Evolutionary conservation across 2,888 invertebrate species (phyloP), one percentile per base, ranked within the genome.

Genomic region (Hemistola chrysoprasaria): DNA sequence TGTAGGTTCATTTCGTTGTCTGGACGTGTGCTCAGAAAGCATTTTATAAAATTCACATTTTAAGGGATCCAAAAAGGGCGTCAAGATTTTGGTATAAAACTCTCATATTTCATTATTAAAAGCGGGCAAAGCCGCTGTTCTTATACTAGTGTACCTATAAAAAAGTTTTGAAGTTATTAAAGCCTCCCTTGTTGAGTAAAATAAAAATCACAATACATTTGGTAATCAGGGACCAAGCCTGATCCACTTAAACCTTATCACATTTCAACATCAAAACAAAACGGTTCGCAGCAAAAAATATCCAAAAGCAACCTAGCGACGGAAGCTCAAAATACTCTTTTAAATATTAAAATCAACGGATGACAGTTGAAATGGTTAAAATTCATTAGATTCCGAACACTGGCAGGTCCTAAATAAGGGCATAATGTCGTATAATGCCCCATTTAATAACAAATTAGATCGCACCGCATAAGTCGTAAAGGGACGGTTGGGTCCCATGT

Each of bases 401-500:
- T 47, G 28, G 47, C 58, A 55, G 65, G 59, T 61, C 60, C 71
- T 65, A 62, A 74, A 75, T 72, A 76, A 70, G 70, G 69, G 65
- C 67, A 78, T 82, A 82, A 86, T 78, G 75, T 71, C 71, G 65
- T 66, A 78, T 82, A 82, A 86, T 78, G 75, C 72, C 71, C 80
- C 75, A 86, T 85, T 86, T 85, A 84, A 75, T 84, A 84, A 79
- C 81, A 84, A 88, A 87, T 85, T 87, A 84, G 83, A 77, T 75
- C 70, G 64, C 65, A 51, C 70, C 62, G 70, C 62, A 66, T 77
- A 76, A 74, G 72, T 77, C 16, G 16, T 46, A 40, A 22, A 28
- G 16, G 16, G 16, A 16, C 16, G 47, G 39, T 20, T 29, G 31
- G 32, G 28, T 33, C 38, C 31, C 20, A 38, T 38, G 34, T 16